Conservation (phyloP, 2,888 invertebrate genomes). For the Dryomyza anilis region DNA sequence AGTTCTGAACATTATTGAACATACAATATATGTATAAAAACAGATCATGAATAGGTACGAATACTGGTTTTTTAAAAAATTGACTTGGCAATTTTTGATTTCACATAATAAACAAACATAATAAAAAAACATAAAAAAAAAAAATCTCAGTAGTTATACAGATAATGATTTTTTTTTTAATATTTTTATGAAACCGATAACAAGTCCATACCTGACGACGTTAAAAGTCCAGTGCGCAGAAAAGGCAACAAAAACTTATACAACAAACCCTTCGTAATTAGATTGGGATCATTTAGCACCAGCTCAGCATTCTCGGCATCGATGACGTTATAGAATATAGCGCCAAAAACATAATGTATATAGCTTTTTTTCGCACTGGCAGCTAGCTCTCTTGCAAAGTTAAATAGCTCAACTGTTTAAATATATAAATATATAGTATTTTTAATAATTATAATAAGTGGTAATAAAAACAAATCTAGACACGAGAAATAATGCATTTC, state of each 20-base stretch:
- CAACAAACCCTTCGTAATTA: conserved; percentile 45
- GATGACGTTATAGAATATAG: conserved; percentile 43
- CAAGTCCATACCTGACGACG: conserved; percentile 42
- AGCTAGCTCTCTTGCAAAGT: conserved; percentile 30
- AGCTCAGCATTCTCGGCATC: conserved; percentile 47
- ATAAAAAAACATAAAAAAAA: too few relatives aligned
- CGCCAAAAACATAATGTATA: conserved; percentile 40
- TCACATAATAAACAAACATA: too few relatives aligned
- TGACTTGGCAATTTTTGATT: too few relatives aligned
- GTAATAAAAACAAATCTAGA: too few relatives aligned
- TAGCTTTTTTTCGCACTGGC: conserved; percentile 37
- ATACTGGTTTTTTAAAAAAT: neutral
- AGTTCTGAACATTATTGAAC: neutral
- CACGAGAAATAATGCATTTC: conserved; percentile 35
- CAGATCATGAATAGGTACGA: too few relatives aligned
- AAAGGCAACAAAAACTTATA: conserved; percentile 49
- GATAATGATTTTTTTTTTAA: too few relatives aligned
- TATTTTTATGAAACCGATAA: neutral
- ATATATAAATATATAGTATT: neutral
- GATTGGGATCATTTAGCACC: conserved; percentile 44
- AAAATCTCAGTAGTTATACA: too few relatives aligned
- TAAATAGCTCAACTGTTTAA: conserved; percentile 41
- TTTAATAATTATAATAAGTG: neutral
- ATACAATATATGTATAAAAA: too few relatives aligned
- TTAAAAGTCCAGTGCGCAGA: conserved; percentile 46